Evolutionary conservation across 2,113 vertebrate species (phyloP), one percentile per base, ranked within the genome.

Genomic region (Megatriorchis doriae): DNA sequence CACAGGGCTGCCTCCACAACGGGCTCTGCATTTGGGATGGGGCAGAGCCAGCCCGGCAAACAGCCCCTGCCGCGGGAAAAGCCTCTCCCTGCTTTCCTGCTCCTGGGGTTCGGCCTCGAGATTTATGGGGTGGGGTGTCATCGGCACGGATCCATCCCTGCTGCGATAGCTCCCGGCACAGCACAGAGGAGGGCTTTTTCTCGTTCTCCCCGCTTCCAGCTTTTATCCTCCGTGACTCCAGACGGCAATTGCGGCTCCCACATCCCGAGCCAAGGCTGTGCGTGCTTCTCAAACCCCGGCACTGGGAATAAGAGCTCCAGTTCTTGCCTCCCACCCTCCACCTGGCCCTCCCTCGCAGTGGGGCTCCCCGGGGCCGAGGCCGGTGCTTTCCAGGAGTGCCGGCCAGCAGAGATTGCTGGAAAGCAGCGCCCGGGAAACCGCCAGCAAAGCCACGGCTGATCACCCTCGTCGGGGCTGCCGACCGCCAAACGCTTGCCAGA

Each of bases 351-450:
- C 87, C 84, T 74, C 27, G 0, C 66, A 70, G 75, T 3, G 3
- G 71, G 71, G 86, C 80, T 92, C 91, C 82, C 55, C 0, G 6
- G 58, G 83, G 52, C 77, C 1, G 3, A 31, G 67, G 68, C 58
- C 1, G 1, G 3, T 0, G 62, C 92, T 95, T 96, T 97, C 90
- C 94, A 94, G 88, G 95, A 94, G 48, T 4, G 88, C 56, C 4
- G 70, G 88, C 93, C 94, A 88, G 81, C 29, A 1, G 47, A 71
- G 62, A 92, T 93, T 94, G 71, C 86, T 97, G 95, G 91, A 97
- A 95, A 94, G 94, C 96, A 88, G 73, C n/a, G 2, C 78, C 78
- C 26, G 43, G 53, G 53, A 91, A 86, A 67, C 32, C 0, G 6
- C 81, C 77, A 27, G 55, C 43, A 34, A 74, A 81, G 34, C 80